These are phyloP conservation scores for Epizoanthus stellaris DNA, from an alignment of 92 coral and sea anemone genomes.

Conservation along the genomic window DNA sequence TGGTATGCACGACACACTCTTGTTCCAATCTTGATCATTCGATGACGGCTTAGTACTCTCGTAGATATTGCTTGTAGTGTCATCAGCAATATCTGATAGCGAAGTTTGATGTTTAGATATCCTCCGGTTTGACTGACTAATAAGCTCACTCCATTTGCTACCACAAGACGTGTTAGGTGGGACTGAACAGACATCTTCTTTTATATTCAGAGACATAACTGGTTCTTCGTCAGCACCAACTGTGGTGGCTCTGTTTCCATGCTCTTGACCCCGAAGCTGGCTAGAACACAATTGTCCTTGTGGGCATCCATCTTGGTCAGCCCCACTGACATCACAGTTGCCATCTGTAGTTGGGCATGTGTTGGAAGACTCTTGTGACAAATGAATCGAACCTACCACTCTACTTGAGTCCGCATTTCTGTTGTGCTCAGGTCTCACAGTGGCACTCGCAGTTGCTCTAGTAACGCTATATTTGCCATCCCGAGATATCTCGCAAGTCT, in stretches of 20 bases:
- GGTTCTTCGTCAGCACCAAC: background rate
- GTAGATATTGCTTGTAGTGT: no score
- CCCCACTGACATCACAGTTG: background rate
- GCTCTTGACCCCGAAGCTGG: background rate
- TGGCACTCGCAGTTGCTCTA: background rate
- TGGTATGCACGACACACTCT: slow-evolving; percentile 65
- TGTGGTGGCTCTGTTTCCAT: background rate
- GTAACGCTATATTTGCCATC: background rate
- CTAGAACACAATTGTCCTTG: background rate
- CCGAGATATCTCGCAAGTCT: background rate
- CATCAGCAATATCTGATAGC: no score
- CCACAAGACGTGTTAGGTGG: background rate
- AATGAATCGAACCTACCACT: background rate
- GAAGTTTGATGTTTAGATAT: no score
- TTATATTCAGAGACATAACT: background rate
- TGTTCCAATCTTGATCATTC: slow-evolving; percentile 17
- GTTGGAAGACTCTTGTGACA: background rate
- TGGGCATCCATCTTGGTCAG: background rate
- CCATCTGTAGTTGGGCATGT: background rate
- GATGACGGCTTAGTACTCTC: background rate
- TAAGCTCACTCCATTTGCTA: no score
- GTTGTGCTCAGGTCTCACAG: background rate
- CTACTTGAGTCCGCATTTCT: background rate
- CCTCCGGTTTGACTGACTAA: no score
- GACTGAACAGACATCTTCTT: background rate